Evolutionary conservation across 2,888 invertebrate genomes (phyloP), one percentile per base, ranked within the genome.

Genomic region (Drosophila formosana): DNA sequence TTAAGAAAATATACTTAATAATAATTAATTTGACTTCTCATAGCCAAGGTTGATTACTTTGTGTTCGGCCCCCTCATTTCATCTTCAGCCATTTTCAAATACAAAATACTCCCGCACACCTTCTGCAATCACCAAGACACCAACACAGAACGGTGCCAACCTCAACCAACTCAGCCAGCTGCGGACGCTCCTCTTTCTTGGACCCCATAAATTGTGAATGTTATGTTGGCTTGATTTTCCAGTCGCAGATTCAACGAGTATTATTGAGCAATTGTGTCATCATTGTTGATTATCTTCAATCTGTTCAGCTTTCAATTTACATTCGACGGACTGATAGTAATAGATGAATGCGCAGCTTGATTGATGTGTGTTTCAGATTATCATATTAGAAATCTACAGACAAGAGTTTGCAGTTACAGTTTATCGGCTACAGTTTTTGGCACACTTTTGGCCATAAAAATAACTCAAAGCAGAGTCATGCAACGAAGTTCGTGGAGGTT

Each of bases 251-350:
- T 26, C 41, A 9, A 13, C 9, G 9, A 11, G 28, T 58, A 41
- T 66, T 30, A 64, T 75, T 70, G 32, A 39, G 53, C 58, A 65
- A 74, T 66, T 68, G 68, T 67, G 71, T 75, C 75, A 69, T 78
- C 78, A 66, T 62, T 65, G 32, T 5, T 53, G 55, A 65, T 65
- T 53, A 74, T 69, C 55, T 43, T 30, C 25, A 63, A n/a, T 49
- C 53, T 41, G 23, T 9, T 43, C 4, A 45, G 2, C 55, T 49
- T 53, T 51, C 25, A 43, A 32, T 55, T 34, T 49, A 52, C 18
- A 32, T 47, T 58, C 26, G n/a, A 41, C 26, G 11, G 23, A 32
- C 9, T 39, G 23, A 11, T 45, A 28, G n/a, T 57, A 30, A 50
- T 50, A 50, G 58, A 57, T 57, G 53, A 61, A 53, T 53, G 51